phyloP scores from a whole-genome alignment of 2,113 vertebrate species.

The Nipponia nippon region DNA sequence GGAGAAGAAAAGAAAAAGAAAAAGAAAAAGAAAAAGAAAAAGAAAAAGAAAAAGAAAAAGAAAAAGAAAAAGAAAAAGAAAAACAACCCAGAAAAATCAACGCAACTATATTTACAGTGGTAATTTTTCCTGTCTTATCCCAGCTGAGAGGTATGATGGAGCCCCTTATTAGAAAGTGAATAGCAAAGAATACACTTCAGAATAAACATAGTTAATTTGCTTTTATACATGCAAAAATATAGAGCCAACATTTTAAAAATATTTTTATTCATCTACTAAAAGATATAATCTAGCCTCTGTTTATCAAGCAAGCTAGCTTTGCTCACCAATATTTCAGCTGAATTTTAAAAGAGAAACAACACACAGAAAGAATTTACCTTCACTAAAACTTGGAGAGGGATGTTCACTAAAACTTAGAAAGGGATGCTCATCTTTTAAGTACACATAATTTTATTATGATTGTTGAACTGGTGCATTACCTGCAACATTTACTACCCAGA shows the following conservation, averaged over 20 bases:
- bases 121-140: background rate
- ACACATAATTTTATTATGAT: background rate
- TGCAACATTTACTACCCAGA: background rate
- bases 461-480: background rate
- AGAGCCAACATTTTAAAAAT: background rate
- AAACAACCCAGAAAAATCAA: background rate
- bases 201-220: background rate
- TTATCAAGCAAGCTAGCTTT: background rate
- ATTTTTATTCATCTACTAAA: background rate
- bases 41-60: background rate
- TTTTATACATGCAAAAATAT: background rate
- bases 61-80: background rate
- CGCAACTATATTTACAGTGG: background rate
- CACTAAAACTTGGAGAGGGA: background rate
- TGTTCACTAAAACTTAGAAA: background rate
- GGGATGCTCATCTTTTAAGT: background rate
- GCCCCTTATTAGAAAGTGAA: background rate
- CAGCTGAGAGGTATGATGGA: background rate
- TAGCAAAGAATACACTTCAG: background rate
- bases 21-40: too few species aligned
- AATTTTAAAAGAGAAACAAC: background rate
- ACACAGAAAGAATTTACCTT: background rate
- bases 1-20: too few species aligned
- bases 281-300: background rate
- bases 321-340: background rate